These are phyloP conservation scores for Lepidocyrtoides sp. DNA, from an alignment of 2,888 invertebrate species.

Conservation along the genomic window DNA sequence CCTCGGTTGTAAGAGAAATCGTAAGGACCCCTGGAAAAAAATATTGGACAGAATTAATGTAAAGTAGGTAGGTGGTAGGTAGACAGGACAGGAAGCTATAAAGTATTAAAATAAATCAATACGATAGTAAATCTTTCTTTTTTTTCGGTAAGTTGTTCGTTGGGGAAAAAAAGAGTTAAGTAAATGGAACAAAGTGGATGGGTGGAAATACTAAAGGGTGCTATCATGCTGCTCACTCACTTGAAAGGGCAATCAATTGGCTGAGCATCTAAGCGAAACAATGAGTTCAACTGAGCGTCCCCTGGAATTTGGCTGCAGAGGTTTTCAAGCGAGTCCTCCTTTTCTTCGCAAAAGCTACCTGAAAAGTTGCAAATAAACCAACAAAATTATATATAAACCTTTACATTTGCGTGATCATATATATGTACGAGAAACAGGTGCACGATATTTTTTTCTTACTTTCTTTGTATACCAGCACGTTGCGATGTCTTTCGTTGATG, in stretches of 20 bases:
- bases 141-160: background rate
- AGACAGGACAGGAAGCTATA: background rate
- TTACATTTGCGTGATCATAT: no score
- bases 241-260: slow-evolving; percentile 93
- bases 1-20: slow-evolving; percentile 93
- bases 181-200: background rate
- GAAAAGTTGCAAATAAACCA: background rate
- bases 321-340: slow-evolving; percentile 89
- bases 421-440: background rate
- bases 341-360: slow-evolving; percentile 88
- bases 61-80: background rate
- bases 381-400: background rate
- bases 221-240: slow-evolving; percentile 61
- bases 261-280: slow-evolving; percentile 91
- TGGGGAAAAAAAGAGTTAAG: background rate
- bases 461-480: slow-evolving; percentile 98
- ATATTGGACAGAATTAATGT: no score
- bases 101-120: slow-evolving; percentile 28
- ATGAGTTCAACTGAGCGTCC: slow-evolving; percentile 91
- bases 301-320: slow-evolving; percentile 91
- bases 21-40: slow-evolving; percentile 90
- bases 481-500: slow-evolving; percentile 97
- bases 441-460: slow-evolving; percentile 94
- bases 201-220: no score
- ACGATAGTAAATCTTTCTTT: background rate